These are phyloP conservation scores for Gambusia affinis DNA, from an alignment of 2,113 vertebrate genomes.

Conservation along the genomic window DNA sequence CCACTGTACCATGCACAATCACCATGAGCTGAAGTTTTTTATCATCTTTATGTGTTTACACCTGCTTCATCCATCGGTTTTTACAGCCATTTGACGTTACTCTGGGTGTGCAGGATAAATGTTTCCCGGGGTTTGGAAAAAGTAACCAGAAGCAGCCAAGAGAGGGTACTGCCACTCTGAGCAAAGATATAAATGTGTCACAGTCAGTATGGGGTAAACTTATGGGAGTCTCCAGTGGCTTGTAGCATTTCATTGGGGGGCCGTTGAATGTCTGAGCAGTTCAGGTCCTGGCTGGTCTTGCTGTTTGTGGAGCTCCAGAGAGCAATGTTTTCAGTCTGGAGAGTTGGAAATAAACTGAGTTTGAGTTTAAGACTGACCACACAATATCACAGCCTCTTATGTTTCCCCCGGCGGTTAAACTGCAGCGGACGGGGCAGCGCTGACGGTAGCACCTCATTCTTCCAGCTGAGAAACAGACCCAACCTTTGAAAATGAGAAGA, in stretches of 20 bases:
- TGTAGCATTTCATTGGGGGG: conserved; percentile 57
- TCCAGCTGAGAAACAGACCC: conserved; percentile 25
- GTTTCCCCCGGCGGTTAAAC: conserved; percentile 36
- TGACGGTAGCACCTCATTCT: conserved; percentile 11
- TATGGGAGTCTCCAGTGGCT: conserved; percentile 62
- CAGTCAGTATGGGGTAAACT: conserved; percentile 64
- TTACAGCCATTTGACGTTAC: conserved; percentile 58
- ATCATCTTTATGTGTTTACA: conserved; percentile 73
- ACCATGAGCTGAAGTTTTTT: conserved; percentile 47
- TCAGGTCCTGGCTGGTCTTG: conserved; percentile 38
- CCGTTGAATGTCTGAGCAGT: conserved; percentile 41
- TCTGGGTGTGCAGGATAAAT: conserved; percentile 40
- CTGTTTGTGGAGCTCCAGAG: conserved; percentile 41
- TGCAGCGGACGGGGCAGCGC: conserved; percentile 17
- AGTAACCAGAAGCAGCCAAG: conserved; percentile 53
- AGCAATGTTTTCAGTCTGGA: conserved; percentile 34
- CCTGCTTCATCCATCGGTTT: conserved; percentile 57
- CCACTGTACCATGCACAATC: conserved; percentile 52
- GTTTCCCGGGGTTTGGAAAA: conserved; percentile 44
- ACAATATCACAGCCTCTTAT: conserved; percentile 37
- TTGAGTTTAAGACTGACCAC: conserved; percentile 51
- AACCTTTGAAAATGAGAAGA: background rate
- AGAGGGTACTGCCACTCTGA: conserved; percentile 69
- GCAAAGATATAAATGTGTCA: conserved; percentile 75
- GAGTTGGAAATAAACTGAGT: conserved; percentile 51